These are phyloP conservation scores for Stegana nigrithorax DNA, from an alignment of 2,888 invertebrate genomes.

Conservation along the genomic window DNA sequence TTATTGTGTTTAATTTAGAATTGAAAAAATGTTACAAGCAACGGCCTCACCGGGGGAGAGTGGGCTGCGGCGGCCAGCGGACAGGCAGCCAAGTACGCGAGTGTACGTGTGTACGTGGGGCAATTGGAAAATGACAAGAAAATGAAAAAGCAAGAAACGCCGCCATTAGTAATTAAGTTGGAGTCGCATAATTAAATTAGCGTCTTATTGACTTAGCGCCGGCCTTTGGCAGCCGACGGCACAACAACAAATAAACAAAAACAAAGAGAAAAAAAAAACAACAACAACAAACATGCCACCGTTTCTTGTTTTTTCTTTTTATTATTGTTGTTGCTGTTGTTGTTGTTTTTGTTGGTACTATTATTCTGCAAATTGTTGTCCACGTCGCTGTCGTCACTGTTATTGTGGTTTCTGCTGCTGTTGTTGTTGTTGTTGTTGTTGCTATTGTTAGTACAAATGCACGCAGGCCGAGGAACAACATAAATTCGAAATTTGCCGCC, in stretches of 20 bases:
- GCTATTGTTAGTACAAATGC: neutral
- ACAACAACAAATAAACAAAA: neutral
- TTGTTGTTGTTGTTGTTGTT: too few relatives aligned
- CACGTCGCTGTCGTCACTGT: too few relatives aligned
- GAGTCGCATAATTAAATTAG: conserved; percentile 64
- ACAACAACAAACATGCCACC: conserved; percentile 11
- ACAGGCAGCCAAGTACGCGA: neutral
- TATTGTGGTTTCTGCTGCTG: too few relatives aligned
- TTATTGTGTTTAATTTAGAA: conserved; percentile 43
- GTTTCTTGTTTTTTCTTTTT: neutral
- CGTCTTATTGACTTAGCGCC: conserved; percentile 53
- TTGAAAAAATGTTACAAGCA: conserved; percentile 37
- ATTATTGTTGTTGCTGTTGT: conserved; percentile 1
- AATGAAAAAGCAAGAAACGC: conserved; percentile 24
- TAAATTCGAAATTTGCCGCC: neutral
- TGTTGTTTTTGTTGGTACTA: neutral
- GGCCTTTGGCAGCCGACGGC: neutral
- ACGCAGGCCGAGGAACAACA: neutral
- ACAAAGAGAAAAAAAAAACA: neutral
- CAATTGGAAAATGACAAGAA: conserved; percentile 1
- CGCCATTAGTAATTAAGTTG: conserved; percentile 53
- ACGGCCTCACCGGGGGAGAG: too few relatives aligned
- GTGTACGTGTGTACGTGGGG: neutral
- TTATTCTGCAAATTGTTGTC: conserved; percentile 2
- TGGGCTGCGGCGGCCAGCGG: neutral